Evolutionary conservation across 2,888 invertebrate species (phyloP), one percentile per base, ranked within the genome.

Genomic region (Allygus modestus): DNA sequence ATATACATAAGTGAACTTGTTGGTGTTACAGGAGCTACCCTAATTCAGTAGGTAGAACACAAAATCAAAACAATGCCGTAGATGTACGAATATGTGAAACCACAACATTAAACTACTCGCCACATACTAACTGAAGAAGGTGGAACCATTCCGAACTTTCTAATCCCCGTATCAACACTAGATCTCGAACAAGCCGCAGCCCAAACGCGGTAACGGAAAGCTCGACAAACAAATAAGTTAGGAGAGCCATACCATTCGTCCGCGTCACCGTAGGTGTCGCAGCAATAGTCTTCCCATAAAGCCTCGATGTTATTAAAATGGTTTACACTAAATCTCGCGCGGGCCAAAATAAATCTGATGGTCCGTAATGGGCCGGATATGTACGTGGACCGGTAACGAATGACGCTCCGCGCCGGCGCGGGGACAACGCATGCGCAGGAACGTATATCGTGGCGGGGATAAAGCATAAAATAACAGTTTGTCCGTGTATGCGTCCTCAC

Each of bases 241-340:
- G 73, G 41, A 15, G 41, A 41, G 1, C 37, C 73, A 73, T 73
- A 20, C 37, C 73, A 73, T 73, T 41, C 37, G 73, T 73, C 43
- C 23, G 23, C 23, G 73, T 73, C 73, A 69, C 73, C 73, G 73
- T 73, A 73, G 73, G 73, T 73, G 73, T 73, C 41, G 73, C 65
- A 23, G 73, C 73, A 20, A 73, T 73, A 23, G 43, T 23, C 73
- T 73, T 73, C 73, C 73, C 73, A 73, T 73, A 73, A 73, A 73
- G 28, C 26, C 41, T 23, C 41, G 5, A 43, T 73, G 73, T 73
- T 73, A 73, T 73, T 73, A 73, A 73, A 73, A 73, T 43, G 73
- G 73, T 73, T 73, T 43, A 73, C 73, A 73, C 73, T 73, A 73
- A 73, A 73, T 73, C 73, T 73, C n/a, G 20, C 23, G 20, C 37